Evolutionary conservation across 2,888 invertebrate species (phyloP), one percentile per base, ranked within the genome.

Genomic region (Chelonus formosanus): DNA sequence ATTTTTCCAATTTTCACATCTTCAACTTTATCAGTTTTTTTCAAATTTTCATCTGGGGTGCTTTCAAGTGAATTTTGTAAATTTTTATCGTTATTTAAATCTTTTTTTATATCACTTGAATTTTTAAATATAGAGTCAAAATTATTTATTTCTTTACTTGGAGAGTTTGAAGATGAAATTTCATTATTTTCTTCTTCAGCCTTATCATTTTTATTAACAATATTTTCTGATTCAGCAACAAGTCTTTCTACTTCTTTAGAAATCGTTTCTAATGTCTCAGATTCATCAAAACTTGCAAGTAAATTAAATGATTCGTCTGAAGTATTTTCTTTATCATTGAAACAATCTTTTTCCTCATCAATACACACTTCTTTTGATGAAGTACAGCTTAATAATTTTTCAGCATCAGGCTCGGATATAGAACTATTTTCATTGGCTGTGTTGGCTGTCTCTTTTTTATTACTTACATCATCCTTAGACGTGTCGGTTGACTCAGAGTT

Each of bases 191-290:
- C 69, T 7, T 69, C 47, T 5, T 61, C 44, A 32, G 6, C 7
- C 8, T 64, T 65, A 5, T 70, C 62, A 8, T 68, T 67, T 20
- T 66, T 20, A 20, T 20, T 20, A 20, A 20, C 20, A 20, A 2
- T 20, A 20, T 20, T 20, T 1, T 20, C 20, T 20, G 20, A 2
- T 20, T 70, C 78, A 35, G 75, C 71, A 2, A 82, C 77, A 20
- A 84, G 70, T 65, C 72, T 73, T 59, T 83, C 83, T 0, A 83
- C 78, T 34, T 82, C 82, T 8, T 75, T 69, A 3, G 82, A 80
- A 60, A 83, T 78, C 62, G 80, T 82, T 59, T 83, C 83, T 32
- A 84, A 67, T 0, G 82, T 82, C 64, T 84, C 83, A 43, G 35
- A 20, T 58, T 66, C 54, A 36, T 52, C 63, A 8, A 44, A 58